phyloP scores from a whole-genome alignment of 2,113 vertebrate species.

The Mesembrinibis cayennensis region DNA sequence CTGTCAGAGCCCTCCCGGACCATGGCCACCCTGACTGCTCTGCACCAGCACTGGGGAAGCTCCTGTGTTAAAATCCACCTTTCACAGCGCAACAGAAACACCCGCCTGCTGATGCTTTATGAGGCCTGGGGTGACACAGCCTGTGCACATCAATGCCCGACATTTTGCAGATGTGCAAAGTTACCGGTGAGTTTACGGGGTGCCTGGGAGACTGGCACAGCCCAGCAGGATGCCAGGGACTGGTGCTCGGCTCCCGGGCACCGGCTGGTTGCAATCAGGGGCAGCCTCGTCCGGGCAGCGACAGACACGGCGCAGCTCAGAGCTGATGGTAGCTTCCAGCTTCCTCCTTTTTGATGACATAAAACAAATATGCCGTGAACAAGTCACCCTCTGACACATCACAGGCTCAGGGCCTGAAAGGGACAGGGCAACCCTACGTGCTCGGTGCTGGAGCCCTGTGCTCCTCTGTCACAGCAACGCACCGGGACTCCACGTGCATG shows the following conservation, averaged over 20 bases:
- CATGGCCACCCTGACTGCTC: background rate
- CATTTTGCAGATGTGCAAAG: background rate
- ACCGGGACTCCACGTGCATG: accelerated
- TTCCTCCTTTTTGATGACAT: background rate
- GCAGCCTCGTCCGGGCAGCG: accelerated
- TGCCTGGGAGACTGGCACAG: background rate
- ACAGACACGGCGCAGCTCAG: accelerated
- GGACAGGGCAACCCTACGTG: accelerated
- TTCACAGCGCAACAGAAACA: accelerated
- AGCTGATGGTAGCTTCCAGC: background rate
- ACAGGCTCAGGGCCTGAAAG: accelerated
- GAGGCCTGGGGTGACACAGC: background rate
- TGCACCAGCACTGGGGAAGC: background rate
- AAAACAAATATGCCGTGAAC: accelerated
- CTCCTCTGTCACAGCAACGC: accelerated
- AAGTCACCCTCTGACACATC: background rate
- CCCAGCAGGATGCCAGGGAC: background rate
- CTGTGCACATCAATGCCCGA: accelerated
- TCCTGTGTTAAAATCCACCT: background rate
- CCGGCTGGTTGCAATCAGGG: accelerated
- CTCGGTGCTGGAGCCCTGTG: background rate
- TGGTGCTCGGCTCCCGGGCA: background rate
- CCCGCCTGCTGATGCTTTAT: accelerated
- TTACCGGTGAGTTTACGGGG: background rate
- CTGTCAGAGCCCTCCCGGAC: background rate